phyloP scores from a whole-genome alignment of 2,888 invertebrate species.

The Drosophila yooni region DNA sequence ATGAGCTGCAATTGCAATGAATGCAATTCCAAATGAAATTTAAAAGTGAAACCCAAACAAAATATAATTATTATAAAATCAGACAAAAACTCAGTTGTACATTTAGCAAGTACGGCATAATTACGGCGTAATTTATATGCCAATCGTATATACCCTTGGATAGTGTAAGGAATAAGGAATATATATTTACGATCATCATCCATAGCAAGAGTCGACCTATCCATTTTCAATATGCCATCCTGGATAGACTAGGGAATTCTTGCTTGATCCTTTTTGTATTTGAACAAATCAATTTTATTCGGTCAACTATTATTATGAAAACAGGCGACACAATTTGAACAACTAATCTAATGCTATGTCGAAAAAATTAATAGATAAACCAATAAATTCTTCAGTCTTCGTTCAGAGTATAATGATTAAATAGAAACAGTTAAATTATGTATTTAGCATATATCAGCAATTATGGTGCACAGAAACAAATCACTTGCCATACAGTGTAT shows the following conservation, averaged over 20 bases:
- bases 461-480: too few relatives aligned
- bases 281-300: neutral
- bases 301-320: neutral
- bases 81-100: neutral
- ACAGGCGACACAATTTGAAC: neutral
- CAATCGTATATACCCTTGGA: neutral
- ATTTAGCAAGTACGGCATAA: neutral
- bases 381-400: neutral
- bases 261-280: neutral
- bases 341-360: neutral
- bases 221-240: neutral
- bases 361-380: neutral
- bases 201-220: neutral
- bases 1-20: constrained; percentile 25
- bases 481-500: neutral
- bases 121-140: neutral
- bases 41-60: neutral
- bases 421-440: neutral
- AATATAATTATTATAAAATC: neutral
- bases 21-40: constrained; percentile 6
- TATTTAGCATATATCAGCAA: too few relatives aligned
- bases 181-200: neutral
- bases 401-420: neutral
- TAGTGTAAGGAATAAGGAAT: neutral
- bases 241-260: neutral